These are phyloP conservation scores for Melanostoma scalare DNA, from an alignment of 2,888 invertebrate species.

Conservation along the genomic window DNA sequence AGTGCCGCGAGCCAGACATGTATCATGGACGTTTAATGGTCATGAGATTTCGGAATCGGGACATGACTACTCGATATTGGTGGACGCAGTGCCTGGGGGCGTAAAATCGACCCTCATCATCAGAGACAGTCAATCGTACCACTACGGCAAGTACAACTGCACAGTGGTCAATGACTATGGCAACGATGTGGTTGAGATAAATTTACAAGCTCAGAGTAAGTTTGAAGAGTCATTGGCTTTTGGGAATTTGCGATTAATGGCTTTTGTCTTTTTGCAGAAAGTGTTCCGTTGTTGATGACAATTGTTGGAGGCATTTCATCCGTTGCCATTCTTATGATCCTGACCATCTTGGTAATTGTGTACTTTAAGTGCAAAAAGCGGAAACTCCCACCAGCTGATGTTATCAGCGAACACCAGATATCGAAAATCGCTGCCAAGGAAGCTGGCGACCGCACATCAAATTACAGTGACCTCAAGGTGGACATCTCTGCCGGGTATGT, in stretches of 20 bases:
- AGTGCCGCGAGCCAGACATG: conserved; percentile 93
- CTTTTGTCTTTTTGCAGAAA: conserved; percentile 84
- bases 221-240: conserved; percentile 74
- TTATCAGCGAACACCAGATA: conserved; percentile 82
- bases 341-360: conserved; percentile 90
- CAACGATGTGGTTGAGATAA: conserved; percentile 91
- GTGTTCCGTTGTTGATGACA: conserved; percentile 90
- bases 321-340: conserved; percentile 91
- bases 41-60: conserved; percentile 89
- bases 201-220: conserved; percentile 94
- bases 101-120: conserved; percentile 95
- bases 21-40: conserved; percentile 94
- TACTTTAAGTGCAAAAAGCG: conserved; percentile 85
- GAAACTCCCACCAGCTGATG: conserved; percentile 81
- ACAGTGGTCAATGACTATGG: conserved; percentile 96
- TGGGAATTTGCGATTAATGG: neutral
- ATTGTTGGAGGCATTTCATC: conserved; percentile 91
- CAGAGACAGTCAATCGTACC: conserved; percentile 91
- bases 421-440: conserved; percentile 83
- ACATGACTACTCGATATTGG: conserved; percentile 89
- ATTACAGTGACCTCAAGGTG: conserved; percentile 95
- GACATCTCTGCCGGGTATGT: conserved; percentile 88
- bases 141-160: conserved; percentile 97
- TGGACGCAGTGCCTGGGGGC: conserved; percentile 89
- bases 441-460: conserved; percentile 92